Percentiles rank a stretch among this genome's conserved stretches.
Conservation (phyloP, 2,888 invertebrate species). For the Andrena camellia region DNA sequence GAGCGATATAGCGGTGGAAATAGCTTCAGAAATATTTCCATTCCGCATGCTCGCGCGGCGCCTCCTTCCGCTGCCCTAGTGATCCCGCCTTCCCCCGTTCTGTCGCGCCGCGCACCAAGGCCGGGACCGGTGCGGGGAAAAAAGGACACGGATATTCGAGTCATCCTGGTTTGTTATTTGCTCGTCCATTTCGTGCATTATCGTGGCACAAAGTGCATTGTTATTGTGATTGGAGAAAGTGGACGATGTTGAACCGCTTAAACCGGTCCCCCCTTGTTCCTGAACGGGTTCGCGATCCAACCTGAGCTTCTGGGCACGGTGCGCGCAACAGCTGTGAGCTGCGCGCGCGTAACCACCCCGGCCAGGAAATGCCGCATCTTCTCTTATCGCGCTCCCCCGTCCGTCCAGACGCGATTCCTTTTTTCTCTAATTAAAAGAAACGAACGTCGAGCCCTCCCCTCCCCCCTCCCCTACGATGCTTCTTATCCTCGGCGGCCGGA, state of each 20-base stretch:
- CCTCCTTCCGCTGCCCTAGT: no score
- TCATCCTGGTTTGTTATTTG: conserved; percentile 39
- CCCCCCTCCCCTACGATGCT: not conserved
- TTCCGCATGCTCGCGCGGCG: no score
- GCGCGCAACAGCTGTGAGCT: conserved; percentile 59
- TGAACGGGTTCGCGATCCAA: conserved; percentile 58
- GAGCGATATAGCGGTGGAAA: no score
- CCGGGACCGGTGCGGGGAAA: not conserved
- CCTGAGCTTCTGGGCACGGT: conserved; percentile 60
- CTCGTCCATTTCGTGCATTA: conserved; percentile 31
- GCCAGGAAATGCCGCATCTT: conserved; percentile 55
- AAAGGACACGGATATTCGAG: not conserved
- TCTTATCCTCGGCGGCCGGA: not conserved
- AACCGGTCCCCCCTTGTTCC: conserved; percentile 54
- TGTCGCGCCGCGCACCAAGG: no score
- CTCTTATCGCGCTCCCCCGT: conserved; percentile 23
- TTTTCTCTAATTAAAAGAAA: conserved; percentile 39
- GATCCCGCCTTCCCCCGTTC: no score
- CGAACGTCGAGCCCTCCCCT: not conserved
- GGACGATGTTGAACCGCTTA: conserved; percentile 50
- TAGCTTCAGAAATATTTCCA: no score
- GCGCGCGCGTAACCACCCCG: conserved; percentile 15
- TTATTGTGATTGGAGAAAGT: conserved; percentile 69
- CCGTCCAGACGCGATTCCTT: conserved; percentile 15
- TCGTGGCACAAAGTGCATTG: conserved; percentile 57